Percentiles rank a stretch among this genome's conserved stretches.
Evolutionary conservation across 2,888 invertebrate species (phyloP).

Genomic region (Myathropa florea): DNA sequence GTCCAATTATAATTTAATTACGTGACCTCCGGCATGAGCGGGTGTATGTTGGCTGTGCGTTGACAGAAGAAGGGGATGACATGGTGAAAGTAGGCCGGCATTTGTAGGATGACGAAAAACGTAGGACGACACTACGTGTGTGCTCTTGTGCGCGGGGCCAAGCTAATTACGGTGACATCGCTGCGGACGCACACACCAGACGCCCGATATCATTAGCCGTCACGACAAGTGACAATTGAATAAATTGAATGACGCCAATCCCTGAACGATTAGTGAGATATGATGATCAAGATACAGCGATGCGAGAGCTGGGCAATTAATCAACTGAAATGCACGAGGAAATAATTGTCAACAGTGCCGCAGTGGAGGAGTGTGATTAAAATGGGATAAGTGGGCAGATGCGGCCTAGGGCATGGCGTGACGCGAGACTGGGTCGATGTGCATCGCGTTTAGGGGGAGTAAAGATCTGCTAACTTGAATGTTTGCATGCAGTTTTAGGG

Average conservation of each 20-base stretch:
- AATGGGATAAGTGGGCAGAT: neutral
- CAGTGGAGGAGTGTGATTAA: neutral
- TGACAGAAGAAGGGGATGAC: neutral
- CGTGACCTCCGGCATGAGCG: slow-evolving; percentile 1
- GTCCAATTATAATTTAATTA: slow-evolving; percentile 51
- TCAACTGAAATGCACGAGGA: slow-evolving; percentile 23
- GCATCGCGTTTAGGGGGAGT: neutral
- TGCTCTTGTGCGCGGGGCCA: neutral
- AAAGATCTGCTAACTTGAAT: too few relatives aligned
- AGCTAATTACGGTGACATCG: slow-evolving; percentile 30
- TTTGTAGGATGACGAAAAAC: neutral
- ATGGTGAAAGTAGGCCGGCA: neutral
- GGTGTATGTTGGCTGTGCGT: neutral
- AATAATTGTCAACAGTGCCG: neutral
- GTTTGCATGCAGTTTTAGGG: too few relatives aligned
- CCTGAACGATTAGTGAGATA: slow-evolving; percentile 26
- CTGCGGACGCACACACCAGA: slow-evolving; percentile 6
- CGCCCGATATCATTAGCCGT: slow-evolving; percentile 55
- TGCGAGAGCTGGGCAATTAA: slow-evolving; percentile 21
- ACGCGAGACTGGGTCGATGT: neutral
- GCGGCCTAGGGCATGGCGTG: neutral
- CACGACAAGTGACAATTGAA: slow-evolving; percentile 65
- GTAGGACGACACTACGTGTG: slow-evolving; percentile 18
- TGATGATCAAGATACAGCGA: neutral
- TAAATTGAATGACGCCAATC: slow-evolving; percentile 67